Evolutionary conservation across 2,113 vertebrate genomes (phyloP).

Genomic region (Scomber scombrus): DNA sequence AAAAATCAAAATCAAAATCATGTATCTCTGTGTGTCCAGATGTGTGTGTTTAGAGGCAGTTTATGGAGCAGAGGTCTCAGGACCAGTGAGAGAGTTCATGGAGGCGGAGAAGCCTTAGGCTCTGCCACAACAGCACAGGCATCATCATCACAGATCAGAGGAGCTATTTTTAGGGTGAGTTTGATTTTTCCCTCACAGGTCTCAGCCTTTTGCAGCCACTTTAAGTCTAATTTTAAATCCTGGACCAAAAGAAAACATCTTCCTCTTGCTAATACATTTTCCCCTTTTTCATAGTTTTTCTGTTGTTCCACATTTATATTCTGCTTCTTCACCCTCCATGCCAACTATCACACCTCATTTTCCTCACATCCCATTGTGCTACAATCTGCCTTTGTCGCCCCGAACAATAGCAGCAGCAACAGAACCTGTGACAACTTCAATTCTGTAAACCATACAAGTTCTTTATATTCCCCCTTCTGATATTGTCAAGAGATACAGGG

Average conservation of each 20-base stretch:
- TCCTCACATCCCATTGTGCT: constrained; percentile 8
- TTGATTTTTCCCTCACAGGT: constrained; percentile 44
- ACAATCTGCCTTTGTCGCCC: not conserved
- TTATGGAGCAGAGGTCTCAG: constrained; percentile 33
- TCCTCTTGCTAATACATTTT: not conserved
- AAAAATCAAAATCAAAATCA: not conserved
- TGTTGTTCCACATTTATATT: not conserved
- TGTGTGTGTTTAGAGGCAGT: constrained; percentile 16
- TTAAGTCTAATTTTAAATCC: constrained; percentile 8
- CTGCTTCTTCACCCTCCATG: constrained; percentile 6
- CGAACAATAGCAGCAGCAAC: constrained; percentile 10
- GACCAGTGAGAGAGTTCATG: constrained; percentile 48
- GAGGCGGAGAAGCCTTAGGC: constrained; percentile 47
- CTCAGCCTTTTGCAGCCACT: constrained; percentile 10
- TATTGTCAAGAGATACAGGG: not conserved
- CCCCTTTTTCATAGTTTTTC: not conserved
- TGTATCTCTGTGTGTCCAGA: not conserved
- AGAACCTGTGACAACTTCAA: constrained; percentile 9
- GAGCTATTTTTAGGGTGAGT: constrained; percentile 56
- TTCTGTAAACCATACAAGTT: not conserved
- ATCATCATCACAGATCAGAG: constrained; percentile 53
- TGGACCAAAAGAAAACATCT: not conserved
- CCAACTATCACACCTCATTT: constrained; percentile 2
- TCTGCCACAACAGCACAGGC: constrained; percentile 43
- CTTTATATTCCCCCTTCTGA: not conserved